Evolutionary conservation across 1,140 invertebrate genomes (phyloP).

Genomic region (Drosophila littoralis): DNA sequence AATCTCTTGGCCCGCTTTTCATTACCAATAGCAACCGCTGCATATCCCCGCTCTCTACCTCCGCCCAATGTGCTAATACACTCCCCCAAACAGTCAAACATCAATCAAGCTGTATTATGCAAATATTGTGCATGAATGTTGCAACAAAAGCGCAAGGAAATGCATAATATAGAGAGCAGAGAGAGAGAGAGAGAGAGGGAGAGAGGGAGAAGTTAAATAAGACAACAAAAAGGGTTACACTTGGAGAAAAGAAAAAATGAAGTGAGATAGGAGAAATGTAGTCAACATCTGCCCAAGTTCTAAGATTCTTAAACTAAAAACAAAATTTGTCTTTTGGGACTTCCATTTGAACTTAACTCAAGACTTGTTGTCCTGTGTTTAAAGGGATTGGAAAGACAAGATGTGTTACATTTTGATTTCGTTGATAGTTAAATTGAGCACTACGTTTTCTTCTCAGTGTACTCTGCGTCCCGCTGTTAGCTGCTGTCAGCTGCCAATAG

Average conservation of each 20-base stretch:
- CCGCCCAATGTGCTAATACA: background rate
- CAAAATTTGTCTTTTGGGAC: too few relatives aligned
- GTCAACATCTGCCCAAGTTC: too few relatives aligned
- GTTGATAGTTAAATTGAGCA: too few relatives aligned
- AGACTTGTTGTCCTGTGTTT: too few relatives aligned
- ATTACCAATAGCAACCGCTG: conserved; percentile 59
- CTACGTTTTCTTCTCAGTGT: background rate
- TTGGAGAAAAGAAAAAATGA: conserved; percentile 35
- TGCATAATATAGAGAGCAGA: conserved; percentile 24
- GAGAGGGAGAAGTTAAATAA: background rate
- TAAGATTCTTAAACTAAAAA: too few relatives aligned
- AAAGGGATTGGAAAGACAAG: too few relatives aligned
- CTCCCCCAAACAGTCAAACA: conserved; percentile 58
- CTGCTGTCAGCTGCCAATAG: conserved; percentile 65
- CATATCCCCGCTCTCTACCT: background rate
- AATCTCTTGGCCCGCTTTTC: conserved; percentile 69
- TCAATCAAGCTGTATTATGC: conserved; percentile 78
- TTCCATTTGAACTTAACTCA: too few relatives aligned
- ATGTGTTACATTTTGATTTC: too few relatives aligned
- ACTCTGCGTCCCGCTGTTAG: conserved; percentile 1
- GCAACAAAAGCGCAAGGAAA: conserved; percentile 69
- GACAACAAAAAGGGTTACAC: background rate
- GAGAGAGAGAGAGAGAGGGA: background rate
- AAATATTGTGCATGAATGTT: conserved; percentile 75
- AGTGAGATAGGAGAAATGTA: too few relatives aligned